Conservation (phyloP, 2,888 invertebrate species). For the Seira sanloemensis region DNA sequence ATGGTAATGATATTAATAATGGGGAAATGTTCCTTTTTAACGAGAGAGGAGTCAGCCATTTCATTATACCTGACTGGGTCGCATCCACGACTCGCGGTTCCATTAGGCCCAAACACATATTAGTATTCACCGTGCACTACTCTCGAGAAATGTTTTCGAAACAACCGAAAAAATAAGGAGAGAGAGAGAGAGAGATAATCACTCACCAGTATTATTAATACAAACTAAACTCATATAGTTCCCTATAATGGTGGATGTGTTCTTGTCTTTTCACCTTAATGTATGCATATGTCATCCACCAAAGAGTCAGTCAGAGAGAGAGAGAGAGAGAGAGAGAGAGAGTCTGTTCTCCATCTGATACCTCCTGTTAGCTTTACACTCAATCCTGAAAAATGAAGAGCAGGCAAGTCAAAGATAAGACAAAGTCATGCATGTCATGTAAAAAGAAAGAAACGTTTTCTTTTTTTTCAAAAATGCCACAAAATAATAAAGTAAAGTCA, state of each 20-base stretch:
- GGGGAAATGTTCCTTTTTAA: slow-evolving; percentile 20
- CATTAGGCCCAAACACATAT: slow-evolving; percentile 12
- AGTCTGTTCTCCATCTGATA: slow-evolving; percentile 15
- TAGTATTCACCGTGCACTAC: slow-evolving; percentile 55
- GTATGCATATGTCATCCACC: slow-evolving; percentile 36
- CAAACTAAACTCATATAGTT: slow-evolving; percentile 43
- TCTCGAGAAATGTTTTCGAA: too few species aligned
- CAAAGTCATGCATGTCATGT: slow-evolving; percentile 45
- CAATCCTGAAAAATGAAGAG: slow-evolving; percentile 3
- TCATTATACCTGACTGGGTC: slow-evolving; percentile 29
- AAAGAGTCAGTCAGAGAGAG: not conserved
- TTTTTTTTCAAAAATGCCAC: slow-evolving; percentile 15
- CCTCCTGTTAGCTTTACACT: slow-evolving; percentile 12
- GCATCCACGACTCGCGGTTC: not conserved
- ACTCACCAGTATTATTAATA: slow-evolving; percentile 50
- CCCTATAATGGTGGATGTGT: slow-evolving; percentile 12
- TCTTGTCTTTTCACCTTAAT: slow-evolving; percentile 12
- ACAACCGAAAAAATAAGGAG: not conserved
- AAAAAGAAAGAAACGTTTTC: slow-evolving; percentile 33
- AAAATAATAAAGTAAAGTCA: slow-evolving; percentile 12
- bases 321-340: too few species aligned
- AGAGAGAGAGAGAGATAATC: slow-evolving; percentile 2
- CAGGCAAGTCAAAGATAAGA: slow-evolving; percentile 13
- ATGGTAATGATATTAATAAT: slow-evolving; percentile 46
- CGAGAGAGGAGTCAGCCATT: slow-evolving; percentile 41